phyloP scores from a whole-genome alignment of 2,888 invertebrate species.

The Noctua fimbriata region DNA sequence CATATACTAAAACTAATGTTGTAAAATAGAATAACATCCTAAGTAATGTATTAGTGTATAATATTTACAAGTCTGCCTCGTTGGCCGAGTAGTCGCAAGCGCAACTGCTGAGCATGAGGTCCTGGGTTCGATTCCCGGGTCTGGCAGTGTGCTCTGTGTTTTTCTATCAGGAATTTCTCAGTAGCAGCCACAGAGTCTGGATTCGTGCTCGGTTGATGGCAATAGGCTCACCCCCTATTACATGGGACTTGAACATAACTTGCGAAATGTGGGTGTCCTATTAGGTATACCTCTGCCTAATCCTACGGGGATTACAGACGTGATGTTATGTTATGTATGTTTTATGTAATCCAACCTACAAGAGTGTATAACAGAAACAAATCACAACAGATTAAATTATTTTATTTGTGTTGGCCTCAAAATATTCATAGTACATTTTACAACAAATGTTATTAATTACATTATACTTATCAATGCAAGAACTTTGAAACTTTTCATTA shows the following conservation, averaged over 20 bases:
- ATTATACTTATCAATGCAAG: conserved; percentile 85
- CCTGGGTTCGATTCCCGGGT: not conserved
- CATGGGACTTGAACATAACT: not conserved
- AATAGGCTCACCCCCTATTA: not conserved
- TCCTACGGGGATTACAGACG: not conserved
- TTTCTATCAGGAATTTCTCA: not conserved
- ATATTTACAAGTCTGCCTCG: not conserved
- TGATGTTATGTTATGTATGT: not conserved
- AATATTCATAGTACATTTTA: conserved; percentile 88
- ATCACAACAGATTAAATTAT: conserved; percentile 82
- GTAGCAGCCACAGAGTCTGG: not conserved
- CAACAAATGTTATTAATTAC: conserved; percentile 86
- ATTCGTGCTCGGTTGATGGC: not conserved
- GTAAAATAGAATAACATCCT: too few species aligned
- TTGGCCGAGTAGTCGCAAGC: not conserved
- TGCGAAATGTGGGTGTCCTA: not conserved
- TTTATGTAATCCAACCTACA: not conserved
- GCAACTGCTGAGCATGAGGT: not conserved
- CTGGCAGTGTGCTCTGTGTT: too few species aligned
- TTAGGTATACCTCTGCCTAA: not conserved
- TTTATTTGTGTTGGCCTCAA: conserved; percentile 89
- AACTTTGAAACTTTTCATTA: conserved; percentile 81
- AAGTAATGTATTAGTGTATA: too few species aligned
- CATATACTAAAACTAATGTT: too few species aligned
- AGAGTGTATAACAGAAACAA: conserved; percentile 71